phyloP scores from a whole-genome alignment of 2,113 vertebrate genomes.

The Coryphaenoides rupestris region DNA sequence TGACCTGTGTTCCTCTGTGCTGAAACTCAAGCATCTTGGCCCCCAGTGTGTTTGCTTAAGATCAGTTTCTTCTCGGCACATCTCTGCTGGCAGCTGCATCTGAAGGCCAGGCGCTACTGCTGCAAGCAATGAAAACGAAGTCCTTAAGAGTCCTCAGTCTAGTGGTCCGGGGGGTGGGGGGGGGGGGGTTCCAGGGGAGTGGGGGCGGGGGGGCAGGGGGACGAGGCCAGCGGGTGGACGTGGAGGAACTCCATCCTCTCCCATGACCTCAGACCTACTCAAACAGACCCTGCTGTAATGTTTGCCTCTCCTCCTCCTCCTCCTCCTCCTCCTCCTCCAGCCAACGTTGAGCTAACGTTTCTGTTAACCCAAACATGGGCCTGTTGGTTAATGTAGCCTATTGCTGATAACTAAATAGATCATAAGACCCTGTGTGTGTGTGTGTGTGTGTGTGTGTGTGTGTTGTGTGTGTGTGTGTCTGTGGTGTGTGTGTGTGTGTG shows the following conservation, averaged over 20 bases:
- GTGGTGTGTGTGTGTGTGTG: slow-evolving; percentile 9
- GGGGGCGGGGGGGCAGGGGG: neutral
- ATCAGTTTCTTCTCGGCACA: no score
- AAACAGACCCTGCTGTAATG: slow-evolving; percentile 15
- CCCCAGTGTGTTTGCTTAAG: slow-evolving; percentile 54
- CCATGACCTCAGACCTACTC: slow-evolving; percentile 44
- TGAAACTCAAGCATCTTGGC: slow-evolving; percentile 9
- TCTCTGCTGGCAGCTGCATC: slow-evolving; percentile 54
- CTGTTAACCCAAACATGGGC: slow-evolving; percentile 25
- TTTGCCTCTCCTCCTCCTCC: slow-evolving; percentile 22
- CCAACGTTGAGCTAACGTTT: slow-evolving; percentile 12
- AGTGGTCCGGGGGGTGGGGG: slow-evolving; percentile 30
- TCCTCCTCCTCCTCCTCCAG: slow-evolving; percentile 8
- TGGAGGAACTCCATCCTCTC: slow-evolving; percentile 56
- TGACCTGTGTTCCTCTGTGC: slow-evolving; percentile 22
- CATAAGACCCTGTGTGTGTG: slow-evolving; percentile 47
- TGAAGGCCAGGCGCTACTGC: slow-evolving; percentile 49
- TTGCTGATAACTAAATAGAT: slow-evolving; percentile 29
- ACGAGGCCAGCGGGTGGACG: neutral
- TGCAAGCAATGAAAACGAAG: slow-evolving; percentile 31
- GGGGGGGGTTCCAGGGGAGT: slow-evolving; percentile 7
- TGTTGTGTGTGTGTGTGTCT: slow-evolving; percentile 15
- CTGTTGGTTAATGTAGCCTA: slow-evolving; percentile 11
- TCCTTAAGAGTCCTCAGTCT: slow-evolving; percentile 45
- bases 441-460: no score